phyloP scores from a whole-genome alignment of 2,113 vertebrate genomes.

The Cariama cristata region DNA sequence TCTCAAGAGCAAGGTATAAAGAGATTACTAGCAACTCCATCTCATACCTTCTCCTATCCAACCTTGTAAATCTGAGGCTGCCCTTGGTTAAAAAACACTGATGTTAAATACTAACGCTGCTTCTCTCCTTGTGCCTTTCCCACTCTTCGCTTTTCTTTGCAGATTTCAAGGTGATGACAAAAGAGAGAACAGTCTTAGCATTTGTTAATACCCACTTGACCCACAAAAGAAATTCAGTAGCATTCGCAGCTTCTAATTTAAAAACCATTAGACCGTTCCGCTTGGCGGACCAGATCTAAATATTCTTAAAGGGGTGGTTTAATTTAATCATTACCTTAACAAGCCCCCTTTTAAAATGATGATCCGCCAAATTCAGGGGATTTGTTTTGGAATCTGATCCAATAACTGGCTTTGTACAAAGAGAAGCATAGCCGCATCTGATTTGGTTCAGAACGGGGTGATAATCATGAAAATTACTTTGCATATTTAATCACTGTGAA shows the following conservation, averaged over 20 bases:
- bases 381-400: conserved; percentile 95
- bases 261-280: conserved; percentile 93
- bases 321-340: conserved; percentile 99
- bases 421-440: conserved; percentile 82
- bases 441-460: conserved; percentile 83
- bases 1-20: conserved; percentile 1
- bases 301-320: conserved; percentile 98
- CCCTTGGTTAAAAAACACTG: conserved; percentile 60
- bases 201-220: conserved; percentile 88
- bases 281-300: conserved; percentile 92
- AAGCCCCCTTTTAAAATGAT: conserved; percentile 95
- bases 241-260: conserved; percentile 86
- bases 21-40: background rate
- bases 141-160: conserved; percentile 70
- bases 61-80: conserved; percentile 23
- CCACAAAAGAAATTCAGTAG: conserved; percentile 81
- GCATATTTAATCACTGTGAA: conserved; percentile 88
- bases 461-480: conserved; percentile 89
- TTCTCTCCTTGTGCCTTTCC: conserved; percentile 58
- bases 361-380: conserved; percentile 91
- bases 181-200: conserved; percentile 81
- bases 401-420: conserved; percentile 87
- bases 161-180: conserved; percentile 84
- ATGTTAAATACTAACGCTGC: conserved; percentile 24
- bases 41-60: background rate